Conservation (phyloP, 1,140 invertebrate genomes). For the Drosophila saltans region DNA sequence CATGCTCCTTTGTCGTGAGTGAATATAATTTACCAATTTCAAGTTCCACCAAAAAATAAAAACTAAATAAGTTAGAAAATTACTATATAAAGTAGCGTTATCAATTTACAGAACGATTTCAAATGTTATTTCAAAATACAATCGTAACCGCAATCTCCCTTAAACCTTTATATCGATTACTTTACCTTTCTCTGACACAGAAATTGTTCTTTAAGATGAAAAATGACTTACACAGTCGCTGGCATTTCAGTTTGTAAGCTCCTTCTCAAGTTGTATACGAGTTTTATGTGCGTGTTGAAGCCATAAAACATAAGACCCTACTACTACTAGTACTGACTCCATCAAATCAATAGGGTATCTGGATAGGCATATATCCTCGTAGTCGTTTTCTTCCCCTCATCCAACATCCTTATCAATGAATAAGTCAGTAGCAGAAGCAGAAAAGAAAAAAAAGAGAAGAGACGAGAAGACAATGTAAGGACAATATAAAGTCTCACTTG, state of each 20-base stretch:
- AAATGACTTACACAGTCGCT: neutral
- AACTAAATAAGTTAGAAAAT: too few species aligned
- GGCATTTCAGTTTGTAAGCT: neutral
- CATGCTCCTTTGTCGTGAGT: too few species aligned
- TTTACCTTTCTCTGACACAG: neutral
- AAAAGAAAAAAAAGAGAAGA: neutral
- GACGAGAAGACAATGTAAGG: slow-evolving; percentile 20
- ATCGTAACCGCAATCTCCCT: neutral
- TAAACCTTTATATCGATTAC: neutral
- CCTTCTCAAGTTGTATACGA: neutral
- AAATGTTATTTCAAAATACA: neutral
- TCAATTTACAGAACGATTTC: too few species aligned
- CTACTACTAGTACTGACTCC: neutral
- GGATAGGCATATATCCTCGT: neutral
- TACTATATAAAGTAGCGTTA: too few species aligned
- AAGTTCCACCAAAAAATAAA: too few species aligned
- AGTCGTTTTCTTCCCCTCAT: too few species aligned
- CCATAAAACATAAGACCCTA: slow-evolving; percentile 9
- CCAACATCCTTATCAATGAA: slow-evolving; percentile 30
- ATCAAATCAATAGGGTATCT: slow-evolving; percentile 11
- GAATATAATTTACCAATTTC: too few species aligned
- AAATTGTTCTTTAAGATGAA: slow-evolving; percentile 5
- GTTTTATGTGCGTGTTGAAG: slow-evolving; percentile 9
- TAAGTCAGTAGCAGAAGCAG: slow-evolving; percentile 35
- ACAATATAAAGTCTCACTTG: slow-evolving; percentile 23